These are phyloP conservation scores for Diplazon laetatorius DNA, from an alignment of 2,888 invertebrate genomes.

Conservation along the genomic window DNA sequence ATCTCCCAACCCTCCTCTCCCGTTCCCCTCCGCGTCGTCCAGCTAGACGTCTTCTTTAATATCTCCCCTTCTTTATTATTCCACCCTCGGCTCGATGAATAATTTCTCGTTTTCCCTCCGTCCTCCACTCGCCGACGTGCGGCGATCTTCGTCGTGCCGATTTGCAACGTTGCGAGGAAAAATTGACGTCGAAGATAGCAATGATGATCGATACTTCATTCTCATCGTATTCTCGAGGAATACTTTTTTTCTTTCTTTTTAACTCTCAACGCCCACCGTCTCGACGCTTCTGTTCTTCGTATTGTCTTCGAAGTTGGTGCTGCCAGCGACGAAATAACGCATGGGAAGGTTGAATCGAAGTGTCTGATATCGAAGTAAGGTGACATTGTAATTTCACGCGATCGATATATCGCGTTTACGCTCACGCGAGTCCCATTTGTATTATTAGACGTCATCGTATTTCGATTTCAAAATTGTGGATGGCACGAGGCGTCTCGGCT, in stretches of 20 bases:
- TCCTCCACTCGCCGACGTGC: constrained; percentile 19
- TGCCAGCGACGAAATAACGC: not conserved
- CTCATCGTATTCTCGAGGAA: constrained; percentile 1
- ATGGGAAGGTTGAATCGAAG: not conserved
- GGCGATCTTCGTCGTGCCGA: not conserved
- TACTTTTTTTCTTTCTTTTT: constrained; percentile 19
- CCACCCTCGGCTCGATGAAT: constrained; percentile 52
- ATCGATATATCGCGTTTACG: constrained; percentile 22
- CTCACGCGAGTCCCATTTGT: constrained; percentile 6
- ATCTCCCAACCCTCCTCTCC: not conserved
- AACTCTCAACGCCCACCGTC: not conserved
- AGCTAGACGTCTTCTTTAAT: constrained; percentile 50
- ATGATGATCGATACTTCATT: constrained; percentile 47
- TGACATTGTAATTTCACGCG: constrained; percentile 12
- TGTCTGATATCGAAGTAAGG: not conserved
- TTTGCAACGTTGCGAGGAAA: not conserved
- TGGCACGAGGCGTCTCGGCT: constrained; percentile 23
- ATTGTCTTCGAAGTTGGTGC: not conserved
- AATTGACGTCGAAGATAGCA: constrained; percentile 50
- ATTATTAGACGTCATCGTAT: constrained; percentile 33
- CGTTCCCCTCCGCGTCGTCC: not conserved
- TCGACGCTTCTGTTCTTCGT: not conserved
- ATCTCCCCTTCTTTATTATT: constrained; percentile 57
- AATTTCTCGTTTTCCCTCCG: constrained; percentile 56
- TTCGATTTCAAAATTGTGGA: constrained; percentile 32